These are phyloP conservation scores for Fopius arisanus DNA, from an alignment of 1,140 invertebrate species.

Conservation along the genomic window DNA sequence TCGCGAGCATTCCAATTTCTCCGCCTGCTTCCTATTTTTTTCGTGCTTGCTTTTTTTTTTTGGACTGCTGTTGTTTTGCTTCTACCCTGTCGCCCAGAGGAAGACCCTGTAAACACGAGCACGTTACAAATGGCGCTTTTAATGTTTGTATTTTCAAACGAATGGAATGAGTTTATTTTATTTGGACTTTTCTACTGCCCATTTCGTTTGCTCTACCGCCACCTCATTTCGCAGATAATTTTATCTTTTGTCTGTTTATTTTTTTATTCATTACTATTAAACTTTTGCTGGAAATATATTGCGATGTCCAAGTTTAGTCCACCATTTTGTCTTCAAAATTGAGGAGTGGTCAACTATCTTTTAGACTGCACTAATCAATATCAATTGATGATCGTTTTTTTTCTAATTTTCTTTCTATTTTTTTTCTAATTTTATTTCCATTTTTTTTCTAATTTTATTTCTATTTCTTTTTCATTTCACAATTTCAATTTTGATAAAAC, in stretches of 20 bases:
- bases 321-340: too few species aligned
- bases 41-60: neutral
- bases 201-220: neutral
- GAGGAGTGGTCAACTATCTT: too few species aligned
- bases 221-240: neutral
- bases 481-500: too few species aligned
- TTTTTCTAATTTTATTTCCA: too few species aligned
- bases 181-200: neutral
- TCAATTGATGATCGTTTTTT: too few species aligned
- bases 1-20: constrained; percentile 18
- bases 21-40: neutral
- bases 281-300: neutral
- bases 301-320: neutral
- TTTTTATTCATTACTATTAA: neutral
- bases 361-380: too few species aligned
- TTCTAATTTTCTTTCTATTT: too few species aligned
- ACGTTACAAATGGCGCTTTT: neutral
- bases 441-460: too few species aligned
- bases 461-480: too few species aligned
- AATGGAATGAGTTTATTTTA: constrained; percentile 6
- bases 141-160: neutral
- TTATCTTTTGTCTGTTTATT: neutral
- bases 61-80: neutral
- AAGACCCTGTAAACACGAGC: neutral
- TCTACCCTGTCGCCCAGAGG: neutral